phyloP scores from a whole-genome alignment of 2,888 invertebrate genomes.

The Ligdia adustata region DNA sequence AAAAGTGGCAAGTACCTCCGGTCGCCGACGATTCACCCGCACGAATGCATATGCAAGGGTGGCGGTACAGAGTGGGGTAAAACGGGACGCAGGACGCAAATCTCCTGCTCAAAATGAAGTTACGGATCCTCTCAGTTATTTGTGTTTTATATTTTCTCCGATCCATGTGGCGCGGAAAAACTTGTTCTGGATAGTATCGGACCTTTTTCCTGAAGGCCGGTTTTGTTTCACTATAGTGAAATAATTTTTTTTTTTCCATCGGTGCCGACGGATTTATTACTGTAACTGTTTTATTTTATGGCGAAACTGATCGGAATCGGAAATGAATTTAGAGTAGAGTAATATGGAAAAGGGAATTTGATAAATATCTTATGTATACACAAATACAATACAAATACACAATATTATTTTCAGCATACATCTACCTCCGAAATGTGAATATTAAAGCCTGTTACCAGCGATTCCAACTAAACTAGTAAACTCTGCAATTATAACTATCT shows the following conservation, averaged over 20 bases:
- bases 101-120: slow-evolving; percentile 75
- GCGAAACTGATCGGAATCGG: no score
- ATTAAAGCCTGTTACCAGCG: no score
- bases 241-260: slow-evolving; percentile 38
- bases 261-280: slow-evolving; percentile 19
- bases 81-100: slow-evolving; percentile 51
- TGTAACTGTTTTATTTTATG: slow-evolving; percentile 9
- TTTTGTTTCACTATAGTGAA: slow-evolving; percentile 31
- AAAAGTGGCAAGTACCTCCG: slow-evolving; percentile 51
- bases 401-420: no score
- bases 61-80: slow-evolving; percentile 19
- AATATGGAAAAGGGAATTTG: no score
- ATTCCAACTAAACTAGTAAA: no score
- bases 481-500: no score
- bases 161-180: slow-evolving; percentile 65
- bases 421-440: no score
- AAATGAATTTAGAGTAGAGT: no score
- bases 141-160: slow-evolving; percentile 69
- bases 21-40: slow-evolving; percentile 47
- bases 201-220: slow-evolving; percentile 49
- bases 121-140: slow-evolving; percentile 71
- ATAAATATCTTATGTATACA: no score
- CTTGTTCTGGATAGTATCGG: slow-evolving; percentile 59
- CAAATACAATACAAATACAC: no score
- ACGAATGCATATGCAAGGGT: slow-evolving; percentile 67